Percentiles rank a stretch among this genome's conserved stretches.
These are phyloP conservation scores for Hypotaenidia okinawae DNA, from an alignment of 2,797 vertebrate species.

Conservation along the genomic window DNA sequence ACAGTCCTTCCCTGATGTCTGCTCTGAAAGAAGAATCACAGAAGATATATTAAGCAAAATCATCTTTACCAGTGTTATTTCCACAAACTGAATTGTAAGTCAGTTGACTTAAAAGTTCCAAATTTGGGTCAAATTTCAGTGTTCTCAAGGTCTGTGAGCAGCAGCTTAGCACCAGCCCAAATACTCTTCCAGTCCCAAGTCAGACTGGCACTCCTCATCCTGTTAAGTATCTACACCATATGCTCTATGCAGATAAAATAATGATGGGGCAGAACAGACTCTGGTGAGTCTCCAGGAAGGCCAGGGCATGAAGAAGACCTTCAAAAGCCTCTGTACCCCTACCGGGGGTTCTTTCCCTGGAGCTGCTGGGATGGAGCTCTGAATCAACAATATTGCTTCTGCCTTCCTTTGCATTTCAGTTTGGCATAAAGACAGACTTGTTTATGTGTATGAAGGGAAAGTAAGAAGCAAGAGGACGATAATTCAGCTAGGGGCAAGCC, in stretches of 20 bases:
- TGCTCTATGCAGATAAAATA: background rate
- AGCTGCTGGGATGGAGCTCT: background rate
- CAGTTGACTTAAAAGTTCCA: background rate
- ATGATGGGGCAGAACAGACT: background rate
- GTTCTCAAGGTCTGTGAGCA: background rate
- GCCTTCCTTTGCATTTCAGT: background rate
- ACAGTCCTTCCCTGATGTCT: background rate
- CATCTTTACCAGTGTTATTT: background rate
- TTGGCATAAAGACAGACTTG: slow-evolving; percentile 36
- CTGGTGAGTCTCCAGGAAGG: background rate
- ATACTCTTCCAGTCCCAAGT: background rate
- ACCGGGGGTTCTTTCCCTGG: background rate
- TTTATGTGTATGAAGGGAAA: slow-evolving; percentile 16
- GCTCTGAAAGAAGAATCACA: background rate
- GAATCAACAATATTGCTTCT: background rate
- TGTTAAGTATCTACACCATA: background rate
- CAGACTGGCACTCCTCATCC: background rate
- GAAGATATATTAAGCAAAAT: background rate
- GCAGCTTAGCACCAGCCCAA: background rate
- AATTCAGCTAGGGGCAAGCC: slow-evolving; percentile 41
- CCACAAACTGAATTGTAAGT: background rate
- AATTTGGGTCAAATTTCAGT: background rate
- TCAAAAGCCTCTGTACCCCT: background rate
- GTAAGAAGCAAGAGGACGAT: background rate
- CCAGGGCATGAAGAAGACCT: background rate